Base-by-base conservation (phyloP, 2,888 invertebrate genomes). In the Andricus curvator region DNA sequence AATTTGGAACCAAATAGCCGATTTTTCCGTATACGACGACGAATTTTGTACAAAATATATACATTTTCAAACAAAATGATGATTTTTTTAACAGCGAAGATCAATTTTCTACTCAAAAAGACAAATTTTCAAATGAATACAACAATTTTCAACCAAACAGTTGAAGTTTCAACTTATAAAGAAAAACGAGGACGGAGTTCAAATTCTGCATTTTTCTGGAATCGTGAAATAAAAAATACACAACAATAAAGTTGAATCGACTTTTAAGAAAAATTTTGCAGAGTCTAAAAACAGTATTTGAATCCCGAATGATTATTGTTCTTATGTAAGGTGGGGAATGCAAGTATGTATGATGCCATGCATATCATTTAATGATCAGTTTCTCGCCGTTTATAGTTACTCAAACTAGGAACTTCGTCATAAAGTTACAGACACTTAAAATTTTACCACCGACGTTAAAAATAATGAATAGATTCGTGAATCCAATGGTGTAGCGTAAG, bases 291-390 rank as follows among this genome's bases (percentile, higher is more conserved):
- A 56, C 29, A 56, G 33, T 56, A 74, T n/a, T 60, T 74, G 33
- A 29, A 56, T 17, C 37, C 33, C n/a, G 51, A 74, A 51, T 74
- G 33, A 74, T 56, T 74, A 29, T 74, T 56, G n/a, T 33, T 60
- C 29, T 74, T 74, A 74, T 60, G 74, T 60, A 74, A 74, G 29
- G 4, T 70, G 48, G 48, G 29, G 29, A 74, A 60, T 74, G 56
- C 33, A 74, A 60, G 51, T 74, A 74, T 74, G n/a, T 56, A 33
- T 64, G 22, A 64, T 25, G 15, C 64, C n/a, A 15, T 67, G n/a
- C 11, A 11, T 67, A 74, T 25, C 20, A 56, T 56, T 60, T 74
- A 56, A 74, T 56, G 74, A 56, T 29, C 15, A 56, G 51, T 74
- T 56, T 74, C 74, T 20, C 33, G 33, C 33, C 29, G 56, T 56